Evolutionary conservation across 2,888 invertebrate genomes (phyloP).

Genomic region (Chaitophorus viminalis): DNA sequence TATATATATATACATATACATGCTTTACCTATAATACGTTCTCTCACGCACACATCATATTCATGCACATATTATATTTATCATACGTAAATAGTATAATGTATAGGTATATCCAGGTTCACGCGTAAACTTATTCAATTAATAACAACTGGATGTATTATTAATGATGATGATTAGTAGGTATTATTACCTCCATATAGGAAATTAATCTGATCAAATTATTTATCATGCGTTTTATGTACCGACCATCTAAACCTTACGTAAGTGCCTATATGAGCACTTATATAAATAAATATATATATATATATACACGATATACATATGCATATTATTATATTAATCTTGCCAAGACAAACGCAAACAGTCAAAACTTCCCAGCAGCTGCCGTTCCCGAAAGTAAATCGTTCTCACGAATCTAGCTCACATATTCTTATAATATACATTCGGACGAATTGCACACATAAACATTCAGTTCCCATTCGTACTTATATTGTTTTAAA

Average conservation of each 20-base stretch:
- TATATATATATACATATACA: background rate
- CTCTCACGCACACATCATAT: background rate
- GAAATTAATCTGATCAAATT: background rate
- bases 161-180: background rate
- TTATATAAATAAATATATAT: too few species aligned
- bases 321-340: background rate
- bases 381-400: background rate
- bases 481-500: too few species aligned
- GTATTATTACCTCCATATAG: background rate
- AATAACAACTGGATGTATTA: background rate
- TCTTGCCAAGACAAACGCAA: background rate
- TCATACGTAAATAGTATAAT: too few species aligned
- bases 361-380: background rate
- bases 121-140: slow-evolving; percentile 13
- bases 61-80: too few species aligned
- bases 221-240: background rate
- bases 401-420: too few species aligned
- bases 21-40: too few species aligned
- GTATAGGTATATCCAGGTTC: background rate
- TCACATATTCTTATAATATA: too few species aligned
- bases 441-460: too few species aligned
- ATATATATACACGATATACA: too few species aligned
- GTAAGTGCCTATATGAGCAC: too few species aligned
- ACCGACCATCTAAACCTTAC: background rate
- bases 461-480: too few species aligned